Evolutionary conservation across 2,888 invertebrate genomes (phyloP).

Genomic region (Hanleya hanleyi): DNA sequence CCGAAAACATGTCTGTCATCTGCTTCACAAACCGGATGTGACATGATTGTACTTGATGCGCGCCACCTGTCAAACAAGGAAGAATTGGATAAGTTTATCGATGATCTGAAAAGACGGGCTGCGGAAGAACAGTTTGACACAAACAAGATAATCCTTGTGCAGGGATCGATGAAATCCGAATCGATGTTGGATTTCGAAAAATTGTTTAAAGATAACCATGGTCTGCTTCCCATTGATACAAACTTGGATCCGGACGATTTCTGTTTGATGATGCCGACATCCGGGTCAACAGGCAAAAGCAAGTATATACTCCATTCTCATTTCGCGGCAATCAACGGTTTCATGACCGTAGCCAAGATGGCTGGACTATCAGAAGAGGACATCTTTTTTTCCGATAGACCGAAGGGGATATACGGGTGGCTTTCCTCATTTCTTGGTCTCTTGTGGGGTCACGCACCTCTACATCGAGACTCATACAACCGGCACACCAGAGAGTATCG

Average conservation of each 20-base stretch:
- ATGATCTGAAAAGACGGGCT: too few relatives aligned
- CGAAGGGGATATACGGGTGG: slow-evolving; percentile 10
- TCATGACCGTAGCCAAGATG: neutral
- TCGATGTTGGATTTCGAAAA: neutral
- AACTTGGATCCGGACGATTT: slow-evolving; percentile 3
- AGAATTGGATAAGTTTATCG: too few relatives aligned
- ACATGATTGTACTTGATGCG: neutral
- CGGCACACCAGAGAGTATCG: neutral
- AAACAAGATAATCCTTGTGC: neutral
- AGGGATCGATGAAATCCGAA: neutral
- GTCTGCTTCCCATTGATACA: neutral
- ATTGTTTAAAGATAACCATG: neutral
- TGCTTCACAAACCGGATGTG: neutral
- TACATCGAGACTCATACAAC: neutral
- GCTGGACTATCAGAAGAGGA: neutral
- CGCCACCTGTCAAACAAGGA: neutral
- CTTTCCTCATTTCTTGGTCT: neutral
- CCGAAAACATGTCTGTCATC: neutral
- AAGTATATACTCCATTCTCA: slow-evolving; percentile 13
- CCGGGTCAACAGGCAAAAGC: slow-evolving; percentile 11
- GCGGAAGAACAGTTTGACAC: too few relatives aligned
- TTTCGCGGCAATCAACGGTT: slow-evolving; percentile 5
- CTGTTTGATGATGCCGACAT: slow-evolving; percentile 2
- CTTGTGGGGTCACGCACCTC: neutral
- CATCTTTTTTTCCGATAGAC: slow-evolving; percentile 10